Percentiles rank a stretch among this genome's conserved stretches.
Conservation (phyloP, 1,140 invertebrate genomes). For the Cydia fagiglandana region DNA sequence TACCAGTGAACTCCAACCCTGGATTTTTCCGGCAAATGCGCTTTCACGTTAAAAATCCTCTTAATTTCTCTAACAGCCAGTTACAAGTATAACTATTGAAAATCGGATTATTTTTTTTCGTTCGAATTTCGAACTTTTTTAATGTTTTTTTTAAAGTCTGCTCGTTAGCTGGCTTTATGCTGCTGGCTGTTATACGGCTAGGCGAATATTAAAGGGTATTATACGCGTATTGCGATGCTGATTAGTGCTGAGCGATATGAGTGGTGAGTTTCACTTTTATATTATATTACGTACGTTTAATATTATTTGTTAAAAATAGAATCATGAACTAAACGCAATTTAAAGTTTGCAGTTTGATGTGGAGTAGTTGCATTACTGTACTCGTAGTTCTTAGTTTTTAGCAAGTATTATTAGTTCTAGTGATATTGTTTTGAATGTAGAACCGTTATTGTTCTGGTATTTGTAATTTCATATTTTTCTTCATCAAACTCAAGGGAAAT, state of each 20-base stretch:
- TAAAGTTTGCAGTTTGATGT: too few species aligned
- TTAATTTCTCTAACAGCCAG: neutral
- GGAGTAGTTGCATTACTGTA: too few species aligned
- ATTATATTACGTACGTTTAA: neutral
- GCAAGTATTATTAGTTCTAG: too few species aligned
- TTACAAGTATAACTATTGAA: neutral
- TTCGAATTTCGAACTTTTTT: slow-evolving; percentile 14
- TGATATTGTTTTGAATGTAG: too few species aligned
- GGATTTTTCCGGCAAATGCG: neutral
- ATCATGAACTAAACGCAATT: neutral
- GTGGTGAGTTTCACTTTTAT: slow-evolving; percentile 12
- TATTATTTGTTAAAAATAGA: neutral
- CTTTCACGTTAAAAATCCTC: neutral
- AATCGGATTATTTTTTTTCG: neutral
- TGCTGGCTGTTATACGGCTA: neutral
- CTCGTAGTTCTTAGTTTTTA: too few species aligned
- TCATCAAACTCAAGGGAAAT: too few species aligned
- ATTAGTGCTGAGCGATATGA: neutral
- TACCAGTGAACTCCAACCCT: neutral
- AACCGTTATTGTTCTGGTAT: too few species aligned
- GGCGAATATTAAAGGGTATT: neutral
- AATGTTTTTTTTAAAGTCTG: neutral
- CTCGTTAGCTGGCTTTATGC: neutral
- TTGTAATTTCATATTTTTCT: too few species aligned
- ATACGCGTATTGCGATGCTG: neutral